These are phyloP conservation scores for human (Homo sapiens) DNA, from an alignment of 2,113 vertebrate genomes.

Conservation along the genomic window GRCh38 chr13:72854501-72855000, in stretches of 20 bases:
- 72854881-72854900: background rate
- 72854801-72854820: background rate
- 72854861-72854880: background rate
- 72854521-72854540: background rate
- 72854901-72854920: background rate
- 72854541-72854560: background rate
- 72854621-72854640: background rate
- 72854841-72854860: background rate
- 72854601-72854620: background rate
- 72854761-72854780: background rate
- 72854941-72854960: background rate
- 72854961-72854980: background rate
- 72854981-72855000: background rate
- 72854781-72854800: background rate
- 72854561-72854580: background rate
- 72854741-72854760: background rate
- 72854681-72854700: background rate
- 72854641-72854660: background rate
- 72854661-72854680: background rate
- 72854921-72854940: background rate
- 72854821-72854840: background rate
- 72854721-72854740: background rate
- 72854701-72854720: background rate
- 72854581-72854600: background rate
- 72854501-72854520: constrained; percentile 11